A percentile compares a stretch with the other conserved stretches of the same genome.
phyloP scores from a whole-genome alignment of 2,797 vertebrate genomes.

The Potorous gilbertii region DNA sequence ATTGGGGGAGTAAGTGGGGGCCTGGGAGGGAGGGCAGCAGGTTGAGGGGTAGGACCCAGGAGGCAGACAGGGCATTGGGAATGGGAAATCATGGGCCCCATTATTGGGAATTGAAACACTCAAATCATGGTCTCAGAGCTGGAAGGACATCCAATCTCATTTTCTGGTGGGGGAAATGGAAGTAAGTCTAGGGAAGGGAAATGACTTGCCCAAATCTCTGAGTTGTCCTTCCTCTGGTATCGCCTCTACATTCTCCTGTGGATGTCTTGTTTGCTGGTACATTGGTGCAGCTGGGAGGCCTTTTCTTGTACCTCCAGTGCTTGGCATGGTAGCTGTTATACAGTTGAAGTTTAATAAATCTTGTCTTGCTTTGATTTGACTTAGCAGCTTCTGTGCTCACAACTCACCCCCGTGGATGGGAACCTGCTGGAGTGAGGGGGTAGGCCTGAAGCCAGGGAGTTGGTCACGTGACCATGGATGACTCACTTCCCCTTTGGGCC shows the following conservation, averaged over 20 bases:
- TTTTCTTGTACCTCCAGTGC: no score
- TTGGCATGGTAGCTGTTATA: no score
- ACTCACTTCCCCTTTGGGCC: not conserved
- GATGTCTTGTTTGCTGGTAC: no score
- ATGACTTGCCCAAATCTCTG: slow-evolving; percentile 17
- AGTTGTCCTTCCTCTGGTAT: not conserved
- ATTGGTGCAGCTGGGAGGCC: no score
- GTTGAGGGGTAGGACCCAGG: not conserved
- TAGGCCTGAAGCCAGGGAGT: not conserved
- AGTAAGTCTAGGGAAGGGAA: slow-evolving; percentile 14
- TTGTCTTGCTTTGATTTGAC: not conserved
- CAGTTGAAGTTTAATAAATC: not conserved
- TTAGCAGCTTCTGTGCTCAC: not conserved
- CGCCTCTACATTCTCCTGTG: not conserved
- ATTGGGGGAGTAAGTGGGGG: no score
- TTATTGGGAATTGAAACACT: not conserved
- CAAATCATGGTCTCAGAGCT: not conserved
- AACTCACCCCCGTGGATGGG: not conserved
- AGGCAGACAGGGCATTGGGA: slow-evolving; percentile 37
- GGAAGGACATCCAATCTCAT: not conserved
- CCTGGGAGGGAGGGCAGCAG: no score
- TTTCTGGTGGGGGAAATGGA: slow-evolving; percentile 6
- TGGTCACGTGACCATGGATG: not conserved
- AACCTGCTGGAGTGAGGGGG: not conserved
- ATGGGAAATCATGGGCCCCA: slow-evolving; percentile 55